Base-by-base conservation (phyloP, 1,140 invertebrate genomes). In the Drosophila rufa region DNA sequence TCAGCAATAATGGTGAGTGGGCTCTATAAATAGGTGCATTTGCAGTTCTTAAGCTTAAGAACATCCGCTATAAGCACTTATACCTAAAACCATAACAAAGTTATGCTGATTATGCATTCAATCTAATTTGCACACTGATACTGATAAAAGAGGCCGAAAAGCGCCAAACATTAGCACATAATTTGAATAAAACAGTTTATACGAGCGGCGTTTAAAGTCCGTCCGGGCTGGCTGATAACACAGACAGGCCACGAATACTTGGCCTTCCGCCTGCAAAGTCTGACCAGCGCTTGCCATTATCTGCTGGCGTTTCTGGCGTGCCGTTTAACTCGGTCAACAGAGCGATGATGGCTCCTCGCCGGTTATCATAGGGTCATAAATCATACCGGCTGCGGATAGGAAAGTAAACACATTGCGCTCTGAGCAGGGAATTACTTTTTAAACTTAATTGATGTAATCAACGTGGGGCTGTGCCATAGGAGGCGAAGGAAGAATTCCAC, bases 361-460 rank as follows among this genome's bases (percentile, higher is more conserved):
- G 46, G 46, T 76, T 86, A 86, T 86, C 75, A 38, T 15, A 27
- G 53, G n/a, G 43, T 50, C 62, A 79, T 86, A 79, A 82, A 87
- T 86, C 83, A 86, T 73, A 30, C 27, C 22, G 12, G 22, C 12
- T 43, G 25, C 15, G 15, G 22, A 17, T 27, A 11, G 22, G 19
- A 15, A 42, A 60, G 22, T 25, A 38, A 38, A 53, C 64, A 47
- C 59, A 66, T 46, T 56, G 45, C 11, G 25, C 25, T 46, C 33
- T 36, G 19, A 50, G 8, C 17, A 48, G 25, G 27, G 19, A 42
- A 68, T 61, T 58, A 48, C 59, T 79, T 62, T 43, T 69, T n/a
- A 65, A 66, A 58, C 61, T 67, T 56, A 64, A 79, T 86, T 82
- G 62, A 86, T 79, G 30, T 68, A 57, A 68, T 77, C 61, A 47